Evolutionary conservation across 2,888 invertebrate genomes (phyloP).

Genomic region (Tetragnatha montana): DNA sequence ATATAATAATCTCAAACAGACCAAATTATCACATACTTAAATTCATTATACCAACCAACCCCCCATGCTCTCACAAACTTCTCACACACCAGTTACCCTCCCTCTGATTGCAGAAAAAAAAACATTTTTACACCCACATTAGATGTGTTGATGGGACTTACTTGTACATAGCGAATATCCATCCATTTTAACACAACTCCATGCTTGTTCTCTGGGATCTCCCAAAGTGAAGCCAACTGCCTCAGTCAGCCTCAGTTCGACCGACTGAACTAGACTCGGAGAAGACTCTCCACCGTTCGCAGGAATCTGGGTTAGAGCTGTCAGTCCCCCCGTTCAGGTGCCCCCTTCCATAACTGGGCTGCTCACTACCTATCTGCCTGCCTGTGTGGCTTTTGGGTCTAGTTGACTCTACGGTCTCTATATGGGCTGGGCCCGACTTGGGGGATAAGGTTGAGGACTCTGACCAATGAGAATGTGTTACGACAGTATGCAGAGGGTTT

Average conservation of each 20-base stretch:
- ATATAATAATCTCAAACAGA: too few species aligned
- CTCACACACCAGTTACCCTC: too few species aligned
- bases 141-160: conserved; percentile 19
- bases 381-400: conserved; percentile 18
- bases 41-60: too few species aligned
- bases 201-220: not conserved
- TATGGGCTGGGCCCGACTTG: too few species aligned
- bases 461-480: too few species aligned
- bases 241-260: conserved; percentile 53
- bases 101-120: too few species aligned
- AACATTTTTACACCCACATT: too few species aligned
- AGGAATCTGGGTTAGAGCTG: conserved; percentile 65
- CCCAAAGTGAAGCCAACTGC: conserved; percentile 27
- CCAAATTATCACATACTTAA: too few species aligned
- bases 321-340: conserved; percentile 56
- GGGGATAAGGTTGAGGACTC: too few species aligned
- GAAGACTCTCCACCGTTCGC: conserved; percentile 54
- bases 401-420: too few species aligned
- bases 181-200: conserved; percentile 47
- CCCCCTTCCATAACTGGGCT: conserved; percentile 34
- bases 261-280: conserved; percentile 63
- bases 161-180: conserved; percentile 57
- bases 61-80: too few species aligned
- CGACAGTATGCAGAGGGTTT: too few species aligned
- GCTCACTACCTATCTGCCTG: conserved; percentile 40